Evolutionary conservation across 2,797 vertebrate genomes (phyloP).

Genomic region (Thripadectes ignobilis): DNA sequence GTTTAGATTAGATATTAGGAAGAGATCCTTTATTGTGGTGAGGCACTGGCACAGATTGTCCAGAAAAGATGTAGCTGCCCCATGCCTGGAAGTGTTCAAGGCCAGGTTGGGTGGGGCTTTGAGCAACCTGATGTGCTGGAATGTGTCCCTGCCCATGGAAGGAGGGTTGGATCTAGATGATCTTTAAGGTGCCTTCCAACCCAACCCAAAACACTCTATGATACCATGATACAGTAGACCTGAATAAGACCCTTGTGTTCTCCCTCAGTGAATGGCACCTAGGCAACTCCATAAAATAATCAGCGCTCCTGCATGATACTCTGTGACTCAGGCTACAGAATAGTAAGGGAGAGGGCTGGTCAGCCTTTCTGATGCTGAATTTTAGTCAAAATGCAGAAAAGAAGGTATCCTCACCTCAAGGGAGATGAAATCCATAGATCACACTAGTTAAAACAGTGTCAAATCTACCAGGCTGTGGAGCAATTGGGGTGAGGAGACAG

Average conservation of each 20-base stretch:
- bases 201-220: neutral
- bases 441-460: neutral
- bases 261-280: neutral
- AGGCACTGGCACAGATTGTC: neutral
- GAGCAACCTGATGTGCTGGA: neutral
- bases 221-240: neutral
- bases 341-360: neutral
- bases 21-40: neutral
- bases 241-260: neutral
- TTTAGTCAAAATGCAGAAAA: neutral
- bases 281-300: neutral
- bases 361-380: neutral
- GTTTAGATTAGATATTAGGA: neutral
- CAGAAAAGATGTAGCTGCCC: neutral
- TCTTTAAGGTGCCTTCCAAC: neutral
- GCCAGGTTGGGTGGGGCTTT: neutral
- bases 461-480: neutral
- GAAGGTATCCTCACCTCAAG: neutral
- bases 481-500: neutral
- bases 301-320: neutral
- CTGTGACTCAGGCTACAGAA: neutral
- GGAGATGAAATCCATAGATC: neutral
- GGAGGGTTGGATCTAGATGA: neutral
- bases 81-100: neutral
- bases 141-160: neutral